Percentiles rank a stretch among this genome's conserved stretches.
phyloP scores from a whole-genome alignment of 1,140 invertebrate genomes.

The Apis laboriosa region DNA sequence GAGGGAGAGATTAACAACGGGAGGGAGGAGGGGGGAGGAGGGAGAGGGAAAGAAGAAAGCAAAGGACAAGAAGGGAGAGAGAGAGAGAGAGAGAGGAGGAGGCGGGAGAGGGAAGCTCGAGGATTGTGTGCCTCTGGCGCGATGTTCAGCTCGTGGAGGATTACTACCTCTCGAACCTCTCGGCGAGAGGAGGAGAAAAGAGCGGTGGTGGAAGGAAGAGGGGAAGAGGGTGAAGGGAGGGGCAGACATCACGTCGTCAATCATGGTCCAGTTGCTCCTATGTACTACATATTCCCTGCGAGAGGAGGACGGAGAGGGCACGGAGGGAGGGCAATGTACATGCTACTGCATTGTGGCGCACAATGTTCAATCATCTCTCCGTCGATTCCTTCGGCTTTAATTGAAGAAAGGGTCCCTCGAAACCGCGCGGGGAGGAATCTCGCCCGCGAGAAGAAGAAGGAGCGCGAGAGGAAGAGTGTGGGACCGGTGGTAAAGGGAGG shows the following conservation, averaged over 20 bases:
- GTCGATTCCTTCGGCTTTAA: constrained; percentile 71
- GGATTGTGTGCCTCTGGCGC: constrained; percentile 68
- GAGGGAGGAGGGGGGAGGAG: not conserved
- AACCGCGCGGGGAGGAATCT: not conserved
- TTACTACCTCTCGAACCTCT: constrained; percentile 69
- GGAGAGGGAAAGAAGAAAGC: not conserved
- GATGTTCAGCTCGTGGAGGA: constrained; percentile 72
- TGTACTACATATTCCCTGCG: constrained; percentile 67
- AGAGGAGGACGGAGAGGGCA: constrained; percentile 34
- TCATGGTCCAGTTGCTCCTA: constrained; percentile 76
- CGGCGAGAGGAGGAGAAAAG: constrained; percentile 14
- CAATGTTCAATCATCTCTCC: constrained; percentile 72
- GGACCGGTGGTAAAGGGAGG: not conserved
- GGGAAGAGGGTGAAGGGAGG: constrained; percentile 39
- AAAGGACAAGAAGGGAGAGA: constrained; percentile 36
- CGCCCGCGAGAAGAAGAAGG: not conserved
- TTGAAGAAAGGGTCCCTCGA: constrained; percentile 71
- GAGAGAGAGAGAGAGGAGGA: constrained; percentile 30
- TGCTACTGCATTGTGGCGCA: constrained; percentile 70
- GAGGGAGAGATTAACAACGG: constrained; percentile 39
- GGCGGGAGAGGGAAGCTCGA: constrained; percentile 56
- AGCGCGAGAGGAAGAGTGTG: constrained; percentile 5
- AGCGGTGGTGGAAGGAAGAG: constrained; percentile 7
- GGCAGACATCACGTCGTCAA: constrained; percentile 74
- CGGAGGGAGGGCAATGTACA: constrained; percentile 46